These are phyloP conservation scores for Pegoplata infirma DNA, from an alignment of 2,888 invertebrate species.

Conservation along the genomic window DNA sequence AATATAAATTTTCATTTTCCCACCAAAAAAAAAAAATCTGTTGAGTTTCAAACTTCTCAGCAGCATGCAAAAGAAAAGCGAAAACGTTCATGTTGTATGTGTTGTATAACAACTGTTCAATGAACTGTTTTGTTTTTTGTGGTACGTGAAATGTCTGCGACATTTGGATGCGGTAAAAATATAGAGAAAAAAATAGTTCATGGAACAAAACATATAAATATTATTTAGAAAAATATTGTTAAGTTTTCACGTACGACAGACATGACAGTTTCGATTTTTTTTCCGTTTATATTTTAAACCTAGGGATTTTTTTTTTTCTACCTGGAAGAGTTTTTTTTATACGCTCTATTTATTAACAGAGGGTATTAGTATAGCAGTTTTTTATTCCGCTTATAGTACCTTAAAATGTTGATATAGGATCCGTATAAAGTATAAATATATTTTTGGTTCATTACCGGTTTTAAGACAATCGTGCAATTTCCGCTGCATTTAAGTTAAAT, in stretches of 20 bases:
- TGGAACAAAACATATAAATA: constrained; percentile 30
- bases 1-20: constrained; percentile 10
- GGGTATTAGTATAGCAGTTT: no score
- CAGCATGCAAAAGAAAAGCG: background rate
- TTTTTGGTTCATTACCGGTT: no score
- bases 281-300: background rate
- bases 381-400: no score
- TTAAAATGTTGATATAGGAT: no score
- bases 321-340: no score
- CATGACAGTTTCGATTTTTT: constrained; percentile 27
- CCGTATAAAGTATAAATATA: no score
- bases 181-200: no score
- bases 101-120: constrained; percentile 8
- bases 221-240: constrained; percentile 26
- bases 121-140: background rate
- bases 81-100: background rate
- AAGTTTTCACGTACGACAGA: constrained; percentile 25
- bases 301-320: background rate
- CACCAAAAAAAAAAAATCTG: background rate
- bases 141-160: constrained; percentile 12
- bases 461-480: no score
- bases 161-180: background rate
- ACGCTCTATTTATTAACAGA: constrained; percentile 21
- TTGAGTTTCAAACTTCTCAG: background rate
- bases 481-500: no score